Conservation (phyloP, 2,888 invertebrate genomes). For the Halictus quadricinctus region DNA sequence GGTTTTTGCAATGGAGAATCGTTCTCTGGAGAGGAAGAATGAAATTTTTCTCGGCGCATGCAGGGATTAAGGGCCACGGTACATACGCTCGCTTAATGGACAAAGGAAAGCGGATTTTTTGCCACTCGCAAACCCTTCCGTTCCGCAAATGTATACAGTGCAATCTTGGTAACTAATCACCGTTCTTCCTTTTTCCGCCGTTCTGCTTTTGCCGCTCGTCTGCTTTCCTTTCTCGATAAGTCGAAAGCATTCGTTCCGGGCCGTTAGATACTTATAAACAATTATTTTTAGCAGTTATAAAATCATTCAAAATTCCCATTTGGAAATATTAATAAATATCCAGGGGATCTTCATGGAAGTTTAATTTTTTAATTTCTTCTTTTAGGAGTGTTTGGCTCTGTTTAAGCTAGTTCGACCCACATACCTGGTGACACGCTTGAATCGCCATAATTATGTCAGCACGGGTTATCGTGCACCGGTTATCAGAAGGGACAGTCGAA, state of each 20-base stretch:
- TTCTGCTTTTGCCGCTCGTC: neutral
- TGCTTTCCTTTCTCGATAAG: slow-evolving; percentile 1
- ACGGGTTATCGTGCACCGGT: neutral
- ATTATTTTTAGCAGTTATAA: neutral
- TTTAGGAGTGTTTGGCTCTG: neutral
- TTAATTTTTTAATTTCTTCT: neutral
- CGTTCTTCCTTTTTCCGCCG: neutral
- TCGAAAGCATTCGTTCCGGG: too few species aligned
- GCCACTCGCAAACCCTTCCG: slow-evolving; percentile 12
- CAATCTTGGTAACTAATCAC: slow-evolving; percentile 54
- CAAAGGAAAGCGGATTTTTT: slow-evolving; percentile 22
- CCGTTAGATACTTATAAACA: neutral
- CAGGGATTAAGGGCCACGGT: neutral
- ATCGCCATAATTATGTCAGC: neutral
- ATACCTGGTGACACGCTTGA: neutral
- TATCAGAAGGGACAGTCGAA: neutral
- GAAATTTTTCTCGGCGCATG: neutral
- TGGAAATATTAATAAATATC: neutral
- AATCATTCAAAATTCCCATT: neutral
- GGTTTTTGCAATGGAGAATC: neutral
- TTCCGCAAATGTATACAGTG: slow-evolving; percentile 34
- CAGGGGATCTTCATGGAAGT: neutral
- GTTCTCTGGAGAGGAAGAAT: neutral
- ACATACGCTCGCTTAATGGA: slow-evolving; percentile 36
- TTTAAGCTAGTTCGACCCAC: neutral